Percentiles rank a stretch among this genome's conserved stretches.
Evolutionary conservation across 1,140 invertebrate genomes (phyloP).

Genomic region (Ceratosolen fusciceps): DNA sequence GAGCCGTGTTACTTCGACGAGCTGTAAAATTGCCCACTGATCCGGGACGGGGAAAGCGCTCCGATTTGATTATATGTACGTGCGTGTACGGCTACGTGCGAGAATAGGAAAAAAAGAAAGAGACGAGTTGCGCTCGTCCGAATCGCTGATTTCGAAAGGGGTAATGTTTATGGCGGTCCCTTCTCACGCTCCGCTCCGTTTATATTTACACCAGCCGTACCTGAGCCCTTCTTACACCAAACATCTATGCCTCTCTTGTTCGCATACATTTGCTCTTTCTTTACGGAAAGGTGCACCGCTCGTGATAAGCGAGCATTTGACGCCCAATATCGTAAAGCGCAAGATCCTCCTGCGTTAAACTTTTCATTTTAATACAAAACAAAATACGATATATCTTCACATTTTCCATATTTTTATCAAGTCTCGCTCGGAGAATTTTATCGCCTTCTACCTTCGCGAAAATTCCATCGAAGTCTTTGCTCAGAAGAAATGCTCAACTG

Average conservation of each 20-base stretch:
- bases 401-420: neutral
- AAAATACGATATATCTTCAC: neutral
- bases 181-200: neutral
- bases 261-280: neutral
- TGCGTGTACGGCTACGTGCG: neutral
- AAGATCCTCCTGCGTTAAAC: neutral
- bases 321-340: neutral
- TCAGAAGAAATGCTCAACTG: no score
- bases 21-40: constrained; percentile 33
- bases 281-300: neutral
- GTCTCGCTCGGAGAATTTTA: neutral
- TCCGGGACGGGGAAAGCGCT: constrained; percentile 8
- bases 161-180: neutral
- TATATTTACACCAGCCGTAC: neutral
- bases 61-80: neutral
- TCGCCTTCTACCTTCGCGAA: neutral
- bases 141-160: neutral
- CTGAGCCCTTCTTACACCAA: no score
- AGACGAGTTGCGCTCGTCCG: neutral
- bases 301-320: neutral
- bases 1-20: constrained; percentile 3
- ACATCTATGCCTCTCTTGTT: no score
- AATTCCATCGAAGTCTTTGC: neutral
- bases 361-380: neutral
- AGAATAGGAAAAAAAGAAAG: neutral